A percentile compares a stretch with the other conserved stretches of the same genome.
Conservation (phyloP, 1,140 invertebrate species). For the Riptortus pedestris region DNA sequence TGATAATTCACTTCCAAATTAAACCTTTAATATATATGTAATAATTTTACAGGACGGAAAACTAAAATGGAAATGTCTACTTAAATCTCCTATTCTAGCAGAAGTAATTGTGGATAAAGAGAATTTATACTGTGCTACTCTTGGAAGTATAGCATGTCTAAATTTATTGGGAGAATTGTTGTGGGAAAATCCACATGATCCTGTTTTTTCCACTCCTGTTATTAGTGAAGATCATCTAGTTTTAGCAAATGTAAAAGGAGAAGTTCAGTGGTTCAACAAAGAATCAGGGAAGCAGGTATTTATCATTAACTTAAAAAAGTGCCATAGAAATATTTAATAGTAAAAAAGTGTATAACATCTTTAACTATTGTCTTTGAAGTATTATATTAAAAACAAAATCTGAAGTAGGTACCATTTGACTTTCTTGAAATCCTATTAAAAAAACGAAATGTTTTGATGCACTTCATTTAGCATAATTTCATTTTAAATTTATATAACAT, state of each 20-base stretch:
- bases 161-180: constrained; percentile 38
- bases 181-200: constrained; percentile 43
- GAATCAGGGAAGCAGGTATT: constrained; percentile 38
- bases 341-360: too few relatives aligned
- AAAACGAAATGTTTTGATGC: too few relatives aligned
- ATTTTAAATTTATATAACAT: too few relatives aligned
- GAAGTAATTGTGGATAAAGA: neutral
- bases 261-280: constrained; percentile 41
- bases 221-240: constrained; percentile 3
- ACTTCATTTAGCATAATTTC: too few relatives aligned
- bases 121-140: neutral
- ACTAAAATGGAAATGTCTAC: constrained; percentile 11
- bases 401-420: too few relatives aligned
- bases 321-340: too few relatives aligned
- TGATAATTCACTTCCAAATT: too few relatives aligned
- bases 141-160: constrained; percentile 36
- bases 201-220: constrained; percentile 41
- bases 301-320: too few relatives aligned
- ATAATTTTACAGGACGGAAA: neutral
- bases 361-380: too few relatives aligned
- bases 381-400: too few relatives aligned
- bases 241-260: constrained; percentile 44
- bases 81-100: neutral
- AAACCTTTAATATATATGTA: constrained; percentile 15
- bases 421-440: too few relatives aligned